Percentiles rank a stretch among this genome's conserved stretches.
These are phyloP conservation scores for Synanthedon formicaeformis DNA, from an alignment of 2,888 invertebrate genomes.

Conservation along the genomic window DNA sequence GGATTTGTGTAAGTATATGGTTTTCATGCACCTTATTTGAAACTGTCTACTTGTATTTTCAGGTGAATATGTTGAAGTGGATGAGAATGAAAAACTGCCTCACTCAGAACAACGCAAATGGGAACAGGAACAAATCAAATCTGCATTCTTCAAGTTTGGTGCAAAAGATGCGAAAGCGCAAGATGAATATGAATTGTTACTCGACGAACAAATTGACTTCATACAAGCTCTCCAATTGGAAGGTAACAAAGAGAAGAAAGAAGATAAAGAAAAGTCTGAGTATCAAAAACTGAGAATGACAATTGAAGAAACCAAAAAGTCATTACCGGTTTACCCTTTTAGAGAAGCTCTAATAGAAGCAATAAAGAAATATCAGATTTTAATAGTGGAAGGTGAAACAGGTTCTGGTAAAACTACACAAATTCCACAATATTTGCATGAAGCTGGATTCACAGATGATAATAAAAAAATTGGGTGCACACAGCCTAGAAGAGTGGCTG, in stretches of 20 bases:
- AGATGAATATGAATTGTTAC: slow-evolving; percentile 90
- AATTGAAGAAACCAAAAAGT: slow-evolving; percentile 91
- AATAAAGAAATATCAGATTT: slow-evolving; percentile 87
- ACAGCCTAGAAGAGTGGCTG: slow-evolving; percentile 96
- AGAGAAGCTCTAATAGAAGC: slow-evolving; percentile 89
- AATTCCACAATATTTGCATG: slow-evolving; percentile 97
- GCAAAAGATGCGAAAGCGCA: slow-evolving; percentile 83
- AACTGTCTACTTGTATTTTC: slow-evolving; percentile 12
- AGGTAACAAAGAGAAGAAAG: slow-evolving; percentile 73
- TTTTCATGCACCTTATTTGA: not conserved
- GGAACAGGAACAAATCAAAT: slow-evolving; percentile 97
- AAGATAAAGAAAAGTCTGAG: slow-evolving; percentile 75
- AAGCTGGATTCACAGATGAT: slow-evolving; percentile 88
- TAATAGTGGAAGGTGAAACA: slow-evolving; percentile 98
- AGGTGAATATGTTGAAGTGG: slow-evolving; percentile 85
- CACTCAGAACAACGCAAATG: slow-evolving; percentile 92
- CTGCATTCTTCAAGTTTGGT: slow-evolving; percentile 93
- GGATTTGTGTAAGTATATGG: not conserved
- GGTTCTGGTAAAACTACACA: slow-evolving; percentile 99
- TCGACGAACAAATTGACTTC: slow-evolving; percentile 98
- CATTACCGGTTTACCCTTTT: slow-evolving; percentile 95
- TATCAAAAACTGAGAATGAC: slow-evolving; percentile 76
- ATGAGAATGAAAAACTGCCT: slow-evolving; percentile 85
- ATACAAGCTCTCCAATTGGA: slow-evolving; percentile 89
- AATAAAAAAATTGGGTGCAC: slow-evolving; percentile 96